A percentile compares a stretch with the other conserved stretches of the same genome.
These are phyloP conservation scores for Oceanodroma tethys DNA, from an alignment of 2,113 vertebrate genomes.

Conservation along the genomic window DNA sequence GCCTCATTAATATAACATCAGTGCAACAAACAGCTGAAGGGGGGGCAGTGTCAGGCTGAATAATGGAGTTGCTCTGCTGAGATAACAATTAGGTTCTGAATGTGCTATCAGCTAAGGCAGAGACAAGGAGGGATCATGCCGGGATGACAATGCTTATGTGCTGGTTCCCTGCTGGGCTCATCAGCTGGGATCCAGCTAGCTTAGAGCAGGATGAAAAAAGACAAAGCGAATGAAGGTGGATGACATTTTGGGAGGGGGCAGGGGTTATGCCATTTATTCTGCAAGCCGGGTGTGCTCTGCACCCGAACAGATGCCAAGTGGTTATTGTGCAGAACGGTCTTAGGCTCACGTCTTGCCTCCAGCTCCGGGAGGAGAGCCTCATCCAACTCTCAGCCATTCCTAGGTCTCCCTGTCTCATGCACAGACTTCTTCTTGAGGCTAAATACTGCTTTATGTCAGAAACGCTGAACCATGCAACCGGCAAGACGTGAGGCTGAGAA, in stretches of 20 bases:
- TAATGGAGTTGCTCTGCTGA: constrained; percentile 78
- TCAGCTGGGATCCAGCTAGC: constrained; percentile 23
- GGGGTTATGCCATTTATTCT: not conserved
- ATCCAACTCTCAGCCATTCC: not conserved
- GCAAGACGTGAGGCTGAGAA: not conserved
- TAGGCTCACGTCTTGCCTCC: not conserved
- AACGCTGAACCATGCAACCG: fast-evolving
- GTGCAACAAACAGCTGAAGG: constrained; percentile 78
- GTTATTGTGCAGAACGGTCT: not conserved
- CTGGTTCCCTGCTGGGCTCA: constrained; percentile 37
- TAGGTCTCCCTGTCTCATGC: not conserved
- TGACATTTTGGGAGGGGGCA: not conserved
- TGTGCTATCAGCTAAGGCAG: constrained; percentile 73
- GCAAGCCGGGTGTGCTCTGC: not conserved
- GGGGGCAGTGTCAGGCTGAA: constrained; percentile 76
- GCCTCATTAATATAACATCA: constrained; percentile 83
- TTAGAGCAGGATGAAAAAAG: not conserved
- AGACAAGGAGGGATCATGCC: constrained; percentile 54
- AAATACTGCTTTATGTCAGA: not conserved
- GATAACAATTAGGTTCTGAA: constrained; percentile 80
- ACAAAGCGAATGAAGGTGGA: constrained; percentile 6
- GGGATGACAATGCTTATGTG: constrained; percentile 43
- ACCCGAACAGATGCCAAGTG: not conserved
- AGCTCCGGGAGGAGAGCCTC: not conserved
- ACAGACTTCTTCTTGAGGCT: not conserved